Evolutionary conservation across 2,113 vertebrate species (phyloP).

Genomic region (Crotophaga sulcirostris): DNA sequence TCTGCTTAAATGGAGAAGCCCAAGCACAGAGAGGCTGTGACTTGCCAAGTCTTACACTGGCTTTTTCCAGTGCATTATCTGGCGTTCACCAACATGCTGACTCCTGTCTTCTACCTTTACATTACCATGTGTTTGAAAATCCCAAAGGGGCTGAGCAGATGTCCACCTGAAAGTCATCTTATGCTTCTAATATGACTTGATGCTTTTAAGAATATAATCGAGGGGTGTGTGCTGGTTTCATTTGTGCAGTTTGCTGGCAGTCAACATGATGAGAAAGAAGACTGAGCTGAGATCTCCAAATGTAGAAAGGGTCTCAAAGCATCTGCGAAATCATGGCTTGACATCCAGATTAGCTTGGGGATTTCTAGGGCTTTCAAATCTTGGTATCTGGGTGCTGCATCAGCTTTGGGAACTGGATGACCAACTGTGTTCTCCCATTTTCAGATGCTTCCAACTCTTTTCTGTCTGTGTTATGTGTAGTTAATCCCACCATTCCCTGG

Average conservation of each 20-base stretch:
- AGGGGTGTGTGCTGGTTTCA: background rate
- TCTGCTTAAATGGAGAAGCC: background rate
- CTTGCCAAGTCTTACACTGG: background rate
- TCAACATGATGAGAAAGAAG: background rate
- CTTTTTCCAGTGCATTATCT: background rate
- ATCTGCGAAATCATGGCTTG: background rate
- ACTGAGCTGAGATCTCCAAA: background rate
- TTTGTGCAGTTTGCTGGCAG: background rate
- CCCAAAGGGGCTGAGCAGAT: background rate
- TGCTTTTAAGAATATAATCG: background rate
- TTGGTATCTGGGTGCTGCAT: rapidly evolving
- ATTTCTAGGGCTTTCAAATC: background rate
- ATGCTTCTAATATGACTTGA: background rate
- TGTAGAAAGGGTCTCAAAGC: background rate
- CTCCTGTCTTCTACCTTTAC: background rate
- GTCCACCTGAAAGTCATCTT: background rate
- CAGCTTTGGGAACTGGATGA: background rate
- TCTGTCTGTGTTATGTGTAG: background rate
- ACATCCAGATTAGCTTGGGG: background rate
- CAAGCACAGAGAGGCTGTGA: background rate
- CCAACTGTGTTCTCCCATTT: rapidly evolving
- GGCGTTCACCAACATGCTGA: background rate
- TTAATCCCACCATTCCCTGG: background rate
- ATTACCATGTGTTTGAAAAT: background rate
- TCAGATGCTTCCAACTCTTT: background rate